Evolutionary conservation across 64 coral and sea anemone genomes (phyloP).

Genomic region (Porites lutea): DNA sequence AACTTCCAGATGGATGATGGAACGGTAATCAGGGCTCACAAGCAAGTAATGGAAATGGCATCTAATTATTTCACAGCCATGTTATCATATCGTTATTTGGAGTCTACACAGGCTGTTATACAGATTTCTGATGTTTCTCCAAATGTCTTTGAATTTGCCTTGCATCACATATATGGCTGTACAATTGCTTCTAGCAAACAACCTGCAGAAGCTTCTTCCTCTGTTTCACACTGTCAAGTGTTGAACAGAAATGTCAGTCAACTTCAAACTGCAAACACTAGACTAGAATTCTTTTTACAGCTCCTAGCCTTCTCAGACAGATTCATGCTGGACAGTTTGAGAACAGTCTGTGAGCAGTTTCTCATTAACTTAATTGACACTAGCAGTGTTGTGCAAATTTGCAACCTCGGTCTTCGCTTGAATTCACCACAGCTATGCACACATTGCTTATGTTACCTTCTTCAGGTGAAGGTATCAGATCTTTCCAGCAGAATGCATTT

Average conservation of each 20-base stretch:
- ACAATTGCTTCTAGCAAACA: neutral
- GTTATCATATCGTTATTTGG: conserved; percentile 45
- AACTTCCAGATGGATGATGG: conserved; percentile 50
- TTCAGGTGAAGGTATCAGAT: conserved; percentile 36
- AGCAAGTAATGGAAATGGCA: neutral
- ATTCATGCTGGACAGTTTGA: conserved; percentile 44
- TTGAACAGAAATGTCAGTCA: neutral
- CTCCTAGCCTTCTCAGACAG: conserved; percentile 42
- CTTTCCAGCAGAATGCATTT: conserved; percentile 10
- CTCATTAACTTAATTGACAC: neutral
- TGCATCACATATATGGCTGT: conserved; percentile 69
- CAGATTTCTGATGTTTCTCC: conserved; percentile 31
- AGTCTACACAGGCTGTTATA: conserved; percentile 47
- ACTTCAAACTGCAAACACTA: neutral
- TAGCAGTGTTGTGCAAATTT: conserved; percentile 17
- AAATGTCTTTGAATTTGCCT: conserved; percentile 32
- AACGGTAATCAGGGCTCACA: conserved; percentile 8
- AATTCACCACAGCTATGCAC: conserved; percentile 50
- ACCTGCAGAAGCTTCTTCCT: neutral
- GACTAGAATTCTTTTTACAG: conserved; percentile 45
- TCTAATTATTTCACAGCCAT: conserved; percentile 61
- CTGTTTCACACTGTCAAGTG: neutral
- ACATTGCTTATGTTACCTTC: conserved; percentile 50
- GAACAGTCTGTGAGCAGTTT: neutral
- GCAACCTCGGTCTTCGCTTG: neutral